Conservation (phyloP, 2,113 vertebrate genomes). For the Myrmophylax atrothorax region DNA sequence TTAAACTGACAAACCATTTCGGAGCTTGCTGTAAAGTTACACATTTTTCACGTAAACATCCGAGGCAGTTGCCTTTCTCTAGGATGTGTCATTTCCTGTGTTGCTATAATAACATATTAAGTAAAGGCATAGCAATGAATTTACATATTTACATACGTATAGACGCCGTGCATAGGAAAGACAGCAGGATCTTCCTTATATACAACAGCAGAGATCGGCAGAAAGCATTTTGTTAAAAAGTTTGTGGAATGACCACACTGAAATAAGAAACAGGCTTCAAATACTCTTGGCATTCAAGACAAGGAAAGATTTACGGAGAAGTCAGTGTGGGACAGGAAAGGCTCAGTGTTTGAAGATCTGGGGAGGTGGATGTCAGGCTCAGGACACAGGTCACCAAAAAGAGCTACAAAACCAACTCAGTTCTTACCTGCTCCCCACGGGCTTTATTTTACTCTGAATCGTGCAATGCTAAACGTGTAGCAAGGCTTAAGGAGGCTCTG, state of each 20-base stretch:
- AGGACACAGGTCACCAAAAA: conserved; percentile 22
- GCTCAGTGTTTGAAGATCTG: background rate
- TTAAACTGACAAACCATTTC: background rate
- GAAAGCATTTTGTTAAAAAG: background rate
- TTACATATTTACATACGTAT: background rate
- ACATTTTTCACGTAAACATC: conserved; percentile 27
- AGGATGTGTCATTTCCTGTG: conserved; percentile 58
- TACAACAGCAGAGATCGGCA: background rate
- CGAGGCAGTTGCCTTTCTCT: conserved; percentile 36
- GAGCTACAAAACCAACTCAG: background rate
- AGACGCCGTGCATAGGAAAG: background rate
- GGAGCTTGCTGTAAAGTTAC: background rate
- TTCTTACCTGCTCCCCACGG: conserved; percentile 23
- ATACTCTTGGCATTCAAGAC: conserved; percentile 3
- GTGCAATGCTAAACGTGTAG: background rate
- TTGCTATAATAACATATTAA: conserved; percentile 6
- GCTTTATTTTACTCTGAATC: conserved; percentile 8
- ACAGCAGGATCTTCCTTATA: background rate
- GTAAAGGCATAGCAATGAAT: conserved; percentile 17
- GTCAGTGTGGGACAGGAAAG: conserved; percentile 16
- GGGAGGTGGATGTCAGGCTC: background rate
- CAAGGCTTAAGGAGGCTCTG: background rate
- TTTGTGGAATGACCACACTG: conserved; percentile 1
- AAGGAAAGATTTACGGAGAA: background rate
- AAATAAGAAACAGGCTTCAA: conserved; percentile 13